Base-by-base conservation (phyloP, 2,888 invertebrate genomes). In the Drosophila vallismaia region DNA sequence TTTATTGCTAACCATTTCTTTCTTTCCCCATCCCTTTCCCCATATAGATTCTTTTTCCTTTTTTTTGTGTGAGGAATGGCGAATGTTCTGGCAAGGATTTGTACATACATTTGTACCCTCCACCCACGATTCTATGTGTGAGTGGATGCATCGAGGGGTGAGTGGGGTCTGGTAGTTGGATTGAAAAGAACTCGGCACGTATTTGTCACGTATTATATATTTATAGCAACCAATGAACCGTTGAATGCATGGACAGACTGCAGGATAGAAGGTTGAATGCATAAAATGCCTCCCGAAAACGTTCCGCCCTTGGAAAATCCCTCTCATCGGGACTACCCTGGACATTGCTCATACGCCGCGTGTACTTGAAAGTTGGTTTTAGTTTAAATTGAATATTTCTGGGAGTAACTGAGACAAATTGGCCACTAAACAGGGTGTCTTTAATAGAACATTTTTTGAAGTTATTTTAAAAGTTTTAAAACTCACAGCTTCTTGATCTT, bases 141-240 rank as follows among this genome's bases (percentile, higher is more conserved):
- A 9, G 29, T 4, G 24, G 4, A 12, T 12, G 45, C 6, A 19
- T 1, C 4, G 19, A 12, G 28, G n/a, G 38, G 9, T 4, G 28
- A 7, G 52, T 2, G 19, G 14, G 52, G 29, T 19, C 50, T 28
- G 26, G 24, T 31, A 45, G 45, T 51, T 58, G 68, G 71, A 70
- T 70, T 70, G 82, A 86, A 88, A 77, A 83, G 86, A 86, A 83
- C 88, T 83, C 88, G 84, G 84, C 84, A 84, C 84, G 84, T 84
- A 84, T 84, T 84, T 84, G 88, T 84, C 84, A 84, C 84, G 84
- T 84, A 84, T 84, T 84, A 88, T 83, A 84, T 84, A 84, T 84
- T 84, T 84, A 84, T 84, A 83, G 86, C 83, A 88, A 88, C 83
- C 84, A 84, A 88, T 84, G 88, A 88, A 88, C 77, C 82, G 86